A percentile compares a stretch with the other conserved stretches of the same genome.
These are phyloP conservation scores for Achatina immaculata DNA, from an alignment of 1,140 invertebrate genomes.

Conservation along the genomic window DNA sequence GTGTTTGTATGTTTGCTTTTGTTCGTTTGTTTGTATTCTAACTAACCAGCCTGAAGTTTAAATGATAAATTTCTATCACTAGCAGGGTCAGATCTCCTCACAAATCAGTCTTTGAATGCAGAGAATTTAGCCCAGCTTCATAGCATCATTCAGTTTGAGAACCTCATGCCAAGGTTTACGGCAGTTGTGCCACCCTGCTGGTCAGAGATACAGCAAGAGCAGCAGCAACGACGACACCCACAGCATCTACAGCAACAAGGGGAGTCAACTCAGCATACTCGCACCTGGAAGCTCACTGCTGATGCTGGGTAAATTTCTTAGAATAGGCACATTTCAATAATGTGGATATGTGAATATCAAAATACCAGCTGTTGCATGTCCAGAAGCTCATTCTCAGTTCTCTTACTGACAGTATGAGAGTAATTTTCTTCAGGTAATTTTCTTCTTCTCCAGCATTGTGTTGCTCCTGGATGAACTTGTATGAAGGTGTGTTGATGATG, in stretches of 20 bases:
- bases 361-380: no score
- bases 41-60: no score
- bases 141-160: constrained; percentile 78
- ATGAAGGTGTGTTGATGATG: no score
- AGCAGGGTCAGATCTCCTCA: constrained; percentile 72
- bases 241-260: constrained; percentile 82
- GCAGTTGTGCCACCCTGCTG: constrained; percentile 93
- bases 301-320: constrained; percentile 73
- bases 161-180: constrained; percentile 77
- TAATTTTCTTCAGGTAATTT: no score
- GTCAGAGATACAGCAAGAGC: constrained; percentile 91
- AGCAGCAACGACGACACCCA: constrained; percentile 85
- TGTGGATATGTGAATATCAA: not conserved
- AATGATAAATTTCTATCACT: no score
- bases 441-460: no score
- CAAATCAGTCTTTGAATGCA: constrained; percentile 74
- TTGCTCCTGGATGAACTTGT: no score
- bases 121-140: constrained; percentile 76
- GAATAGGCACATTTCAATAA: not conserved
- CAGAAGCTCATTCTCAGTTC: no score
- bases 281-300: constrained; percentile 88
- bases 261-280: constrained; percentile 81
- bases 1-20: no score
- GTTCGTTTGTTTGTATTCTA: no score
- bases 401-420: no score